Base-by-base conservation (phyloP, 2,888 invertebrate species). In the Nomada flava region DNA sequence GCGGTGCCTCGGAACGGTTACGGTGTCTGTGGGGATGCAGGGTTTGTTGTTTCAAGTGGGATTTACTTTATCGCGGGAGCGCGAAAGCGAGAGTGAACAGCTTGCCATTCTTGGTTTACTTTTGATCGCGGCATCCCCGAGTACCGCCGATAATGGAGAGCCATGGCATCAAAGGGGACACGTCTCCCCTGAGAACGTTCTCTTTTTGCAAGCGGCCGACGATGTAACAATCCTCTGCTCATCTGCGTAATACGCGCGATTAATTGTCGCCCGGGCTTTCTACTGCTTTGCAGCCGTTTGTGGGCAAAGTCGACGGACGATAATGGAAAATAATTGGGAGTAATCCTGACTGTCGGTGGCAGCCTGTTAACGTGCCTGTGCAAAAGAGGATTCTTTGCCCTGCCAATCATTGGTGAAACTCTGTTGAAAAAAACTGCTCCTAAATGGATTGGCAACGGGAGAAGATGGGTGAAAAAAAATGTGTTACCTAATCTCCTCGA, bases 171-270 rank as follows among this genome's bases (percentile, higher is more conserved):
- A 83, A 77, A 76, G 76, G 65, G 75, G 67, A 68, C 73, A 53
- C 44, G 71, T 23, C 60, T 59, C 47, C 68, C 72, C 59, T 42
- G 83, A 78, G 83, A 50, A 71, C 63, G 20, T 57, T 50, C 59
- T 52, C 64, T 76, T 69, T 77, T 72, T 73, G 76, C 52, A 1
- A 47, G 36, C 50, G 18, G 42, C 55, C 59, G 55, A 69, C 69
- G 74, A 75, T 71, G 82, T 64, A 81, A 81, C 82, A 68, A 67
- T 53, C 75, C 55, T 63, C 26, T 64, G 47, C 81, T 89, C 85
- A 78, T 89, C 86, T 89, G 82, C 80, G 72, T 64, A 82, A 83
- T 83, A 84, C 86, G 69, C 80, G 76, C 85, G 80, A 86, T 89
- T 89, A 87, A 87, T 88, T 86, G 84, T 82, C 88, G 80, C 76